phyloP scores from a whole-genome alignment of 1,140 invertebrate genomes.

The Matsumurasca onukii region DNA sequence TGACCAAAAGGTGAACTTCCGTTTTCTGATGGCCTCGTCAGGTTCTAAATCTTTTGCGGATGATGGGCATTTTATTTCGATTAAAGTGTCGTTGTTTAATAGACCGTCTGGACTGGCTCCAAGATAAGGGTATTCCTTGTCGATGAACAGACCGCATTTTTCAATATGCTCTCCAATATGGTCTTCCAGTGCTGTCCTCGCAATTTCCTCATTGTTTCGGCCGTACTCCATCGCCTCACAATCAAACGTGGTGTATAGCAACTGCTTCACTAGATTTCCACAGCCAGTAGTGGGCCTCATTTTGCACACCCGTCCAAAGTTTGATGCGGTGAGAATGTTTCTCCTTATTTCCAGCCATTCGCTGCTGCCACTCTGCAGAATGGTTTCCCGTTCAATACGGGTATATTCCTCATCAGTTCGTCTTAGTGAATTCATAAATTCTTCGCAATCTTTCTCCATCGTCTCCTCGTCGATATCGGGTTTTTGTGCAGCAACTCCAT shows the following conservation, averaged over 20 bases:
- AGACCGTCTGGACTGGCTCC: slow-evolving; percentile 50
- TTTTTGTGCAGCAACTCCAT: neutral
- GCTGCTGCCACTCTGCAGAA: neutral
- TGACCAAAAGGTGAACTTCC: neutral
- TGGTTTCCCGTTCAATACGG: neutral
- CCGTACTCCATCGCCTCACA: neutral
- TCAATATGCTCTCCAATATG: neutral
- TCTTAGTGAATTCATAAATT: neutral
- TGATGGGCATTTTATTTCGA: slow-evolving; percentile 40
- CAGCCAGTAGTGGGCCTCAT: slow-evolving; percentile 3
- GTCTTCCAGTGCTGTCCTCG: neutral
- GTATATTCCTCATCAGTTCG: neutral
- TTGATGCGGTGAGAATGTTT: slow-evolving; percentile 5
- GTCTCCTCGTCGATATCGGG: neutral
- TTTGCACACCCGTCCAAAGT: slow-evolving; percentile 13
- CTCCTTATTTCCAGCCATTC: slow-evolving; percentile 21
- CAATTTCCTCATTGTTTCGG: neutral
- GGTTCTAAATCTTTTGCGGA: neutral
- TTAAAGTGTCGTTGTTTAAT: slow-evolving; percentile 41
- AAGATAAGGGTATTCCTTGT: slow-evolving; percentile 43
- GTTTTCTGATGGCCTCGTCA: slow-evolving; percentile 1
- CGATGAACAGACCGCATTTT: slow-evolving; percentile 48
- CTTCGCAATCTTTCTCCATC: neutral
- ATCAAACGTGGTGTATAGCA: slow-evolving; percentile 2
- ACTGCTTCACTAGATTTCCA: neutral